Percentiles rank a stretch among this genome's conserved stretches.
Conservation (phyloP, 2,113 vertebrate genomes). For the Python bivittatus region DNA sequence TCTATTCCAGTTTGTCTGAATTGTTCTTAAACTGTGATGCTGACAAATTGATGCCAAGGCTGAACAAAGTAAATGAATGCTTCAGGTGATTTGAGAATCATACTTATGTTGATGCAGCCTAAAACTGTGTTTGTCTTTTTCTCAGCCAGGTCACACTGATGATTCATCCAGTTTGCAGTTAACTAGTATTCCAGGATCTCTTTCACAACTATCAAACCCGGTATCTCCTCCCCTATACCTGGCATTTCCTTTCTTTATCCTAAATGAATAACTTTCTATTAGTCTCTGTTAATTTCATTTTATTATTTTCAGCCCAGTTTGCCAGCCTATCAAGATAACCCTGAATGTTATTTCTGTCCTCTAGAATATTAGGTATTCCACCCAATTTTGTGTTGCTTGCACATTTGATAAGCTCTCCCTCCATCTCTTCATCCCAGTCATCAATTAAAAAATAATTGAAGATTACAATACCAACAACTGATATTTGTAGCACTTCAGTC, state of each 20-base stretch:
- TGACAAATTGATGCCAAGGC: too few relatives aligned
- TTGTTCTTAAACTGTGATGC: too few relatives aligned
- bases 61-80: too few relatives aligned
- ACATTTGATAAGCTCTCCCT: not conserved
- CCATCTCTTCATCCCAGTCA: not conserved
- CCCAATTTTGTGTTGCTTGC: not conserved
- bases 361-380: not conserved
- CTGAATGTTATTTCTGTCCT: not conserved
- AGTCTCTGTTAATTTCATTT: not conserved
- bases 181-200: too few relatives aligned
- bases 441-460: not conserved
- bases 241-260: not conserved
- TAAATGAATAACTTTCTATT: not conserved
- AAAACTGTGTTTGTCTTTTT: too few relatives aligned
- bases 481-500: not conserved
- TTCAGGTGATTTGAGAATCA: too few relatives aligned
- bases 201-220: too few relatives aligned
- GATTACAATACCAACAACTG: not conserved
- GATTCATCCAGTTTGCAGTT: too few relatives aligned
- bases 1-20: too few relatives aligned
- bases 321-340: not conserved
- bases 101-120: too few relatives aligned
- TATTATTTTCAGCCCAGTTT: not conserved
- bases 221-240: not conserved
- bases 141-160: too few relatives aligned